Percentiles rank a stretch among this genome's conserved stretches.
phyloP scores from a whole-genome alignment of 2,113 vertebrate genomes.

The Myotis brandtii region DNA sequence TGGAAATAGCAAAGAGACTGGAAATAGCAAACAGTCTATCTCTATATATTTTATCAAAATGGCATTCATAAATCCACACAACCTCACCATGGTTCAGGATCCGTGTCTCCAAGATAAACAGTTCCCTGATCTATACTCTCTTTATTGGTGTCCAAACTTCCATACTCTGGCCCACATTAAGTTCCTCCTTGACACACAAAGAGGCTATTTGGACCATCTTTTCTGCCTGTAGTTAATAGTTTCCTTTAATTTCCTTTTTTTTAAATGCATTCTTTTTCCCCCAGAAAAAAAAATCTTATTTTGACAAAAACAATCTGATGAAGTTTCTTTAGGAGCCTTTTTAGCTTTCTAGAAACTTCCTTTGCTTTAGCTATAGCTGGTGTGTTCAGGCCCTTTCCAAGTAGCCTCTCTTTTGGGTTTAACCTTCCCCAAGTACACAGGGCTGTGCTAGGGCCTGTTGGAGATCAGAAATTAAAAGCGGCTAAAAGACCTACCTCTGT shows the following conservation, averaged over 20 bases:
- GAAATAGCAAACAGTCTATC: neutral
- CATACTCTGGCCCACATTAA: neutral
- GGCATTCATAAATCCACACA: neutral
- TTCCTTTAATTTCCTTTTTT: slow-evolving; percentile 32
- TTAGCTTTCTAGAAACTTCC: slow-evolving; percentile 17
- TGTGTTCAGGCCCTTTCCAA: neutral
- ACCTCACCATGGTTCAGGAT: neutral
- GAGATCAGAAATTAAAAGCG: neutral
- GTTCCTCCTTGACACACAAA: slow-evolving; percentile 12
- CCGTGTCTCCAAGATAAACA: neutral
- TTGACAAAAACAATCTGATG: neutral
- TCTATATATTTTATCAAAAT: neutral
- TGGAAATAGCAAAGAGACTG: neutral
- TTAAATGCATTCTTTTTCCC: neutral
- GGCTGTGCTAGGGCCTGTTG: neutral
- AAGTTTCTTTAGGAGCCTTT: neutral
- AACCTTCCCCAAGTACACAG: neutral
- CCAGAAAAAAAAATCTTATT: slow-evolving; percentile 16
- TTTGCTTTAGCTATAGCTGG: neutral
- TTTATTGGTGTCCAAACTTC: neutral
- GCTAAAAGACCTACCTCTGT: neutral
- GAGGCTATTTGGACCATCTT: neutral
- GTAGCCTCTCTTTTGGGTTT: neutral
- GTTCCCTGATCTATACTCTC: neutral
- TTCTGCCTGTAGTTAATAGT: neutral